Conservation (phyloP, 2,797 vertebrate genomes). For the Falco biarmicus region DNA sequence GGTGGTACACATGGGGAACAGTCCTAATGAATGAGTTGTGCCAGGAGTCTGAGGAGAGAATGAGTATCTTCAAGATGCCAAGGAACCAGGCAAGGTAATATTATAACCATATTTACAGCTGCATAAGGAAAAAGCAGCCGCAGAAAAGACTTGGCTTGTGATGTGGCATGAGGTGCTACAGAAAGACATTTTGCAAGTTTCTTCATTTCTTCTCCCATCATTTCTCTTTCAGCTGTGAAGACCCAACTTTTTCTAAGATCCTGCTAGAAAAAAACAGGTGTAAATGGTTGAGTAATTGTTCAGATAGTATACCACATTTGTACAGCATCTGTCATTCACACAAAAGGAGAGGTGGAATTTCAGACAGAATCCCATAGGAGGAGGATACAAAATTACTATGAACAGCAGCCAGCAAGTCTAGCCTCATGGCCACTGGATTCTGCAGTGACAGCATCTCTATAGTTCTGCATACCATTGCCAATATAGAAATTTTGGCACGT, state of each 20-base stretch:
- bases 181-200: background rate
- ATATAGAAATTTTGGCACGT: background rate
- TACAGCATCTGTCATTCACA: constrained; percentile 44
- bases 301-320: constrained; percentile 29
- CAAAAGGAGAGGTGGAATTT: constrained; percentile 44
- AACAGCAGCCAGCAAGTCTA: background rate
- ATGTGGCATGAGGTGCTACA: background rate
- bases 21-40: background rate
- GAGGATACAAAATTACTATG: background rate
- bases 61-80: background rate
- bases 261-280: background rate
- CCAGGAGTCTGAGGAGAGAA: background rate
- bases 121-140: background rate
- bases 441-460: background rate
- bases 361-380: constrained; percentile 15
- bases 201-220: background rate
- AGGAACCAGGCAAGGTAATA: background rate
- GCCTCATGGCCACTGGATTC: background rate
- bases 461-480: background rate
- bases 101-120: background rate
- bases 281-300: constrained; percentile 36
- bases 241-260: background rate
- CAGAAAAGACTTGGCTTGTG: background rate
- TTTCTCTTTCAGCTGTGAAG: background rate
- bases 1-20: background rate